Evolutionary conservation across 2,797 vertebrate genomes (phyloP).

Genomic region (Onychomys torridus): DNA sequence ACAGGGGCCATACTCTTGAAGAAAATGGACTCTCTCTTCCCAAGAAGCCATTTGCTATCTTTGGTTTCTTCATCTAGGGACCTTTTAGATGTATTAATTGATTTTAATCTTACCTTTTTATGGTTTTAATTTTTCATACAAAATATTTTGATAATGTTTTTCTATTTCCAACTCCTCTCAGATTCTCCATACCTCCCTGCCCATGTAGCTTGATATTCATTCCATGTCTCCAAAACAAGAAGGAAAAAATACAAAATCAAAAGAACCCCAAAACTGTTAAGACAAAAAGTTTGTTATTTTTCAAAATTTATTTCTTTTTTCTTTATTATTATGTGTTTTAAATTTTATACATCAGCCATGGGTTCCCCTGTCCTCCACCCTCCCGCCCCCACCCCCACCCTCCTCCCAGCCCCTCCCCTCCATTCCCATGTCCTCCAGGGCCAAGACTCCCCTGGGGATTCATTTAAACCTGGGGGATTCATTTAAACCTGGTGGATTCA

Average conservation of each 20-base stretch:
- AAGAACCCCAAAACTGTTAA: neutral
- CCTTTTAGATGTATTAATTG: neutral
- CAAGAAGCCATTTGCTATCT: neutral
- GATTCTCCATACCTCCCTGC: neutral
- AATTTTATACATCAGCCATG: neutral
- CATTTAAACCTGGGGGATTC: too few species aligned
- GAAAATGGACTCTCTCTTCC: neutral
- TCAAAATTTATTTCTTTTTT: too few species aligned
- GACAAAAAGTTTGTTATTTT: neutral
- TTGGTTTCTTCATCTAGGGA: neutral
- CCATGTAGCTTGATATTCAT: neutral
- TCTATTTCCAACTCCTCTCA: neutral
- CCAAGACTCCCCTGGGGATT: too few species aligned
- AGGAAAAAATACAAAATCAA: neutral
- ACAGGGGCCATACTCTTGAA: neutral
- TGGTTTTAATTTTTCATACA: neutral
- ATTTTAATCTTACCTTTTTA: neutral
- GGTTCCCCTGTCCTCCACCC: too few species aligned
- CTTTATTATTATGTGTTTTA: too few species aligned
- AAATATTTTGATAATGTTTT: neutral
- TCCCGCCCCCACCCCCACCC: too few species aligned
- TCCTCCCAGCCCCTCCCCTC: too few species aligned
- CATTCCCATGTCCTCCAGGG: too few species aligned
- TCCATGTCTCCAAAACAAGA: neutral
- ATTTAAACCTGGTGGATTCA: too few species aligned